Percentiles rank a stretch among this genome's conserved stretches.
These are phyloP conservation scores for Varecia variegata DNA, from an alignment of 2,797 vertebrate species.

Conservation along the genomic window DNA sequence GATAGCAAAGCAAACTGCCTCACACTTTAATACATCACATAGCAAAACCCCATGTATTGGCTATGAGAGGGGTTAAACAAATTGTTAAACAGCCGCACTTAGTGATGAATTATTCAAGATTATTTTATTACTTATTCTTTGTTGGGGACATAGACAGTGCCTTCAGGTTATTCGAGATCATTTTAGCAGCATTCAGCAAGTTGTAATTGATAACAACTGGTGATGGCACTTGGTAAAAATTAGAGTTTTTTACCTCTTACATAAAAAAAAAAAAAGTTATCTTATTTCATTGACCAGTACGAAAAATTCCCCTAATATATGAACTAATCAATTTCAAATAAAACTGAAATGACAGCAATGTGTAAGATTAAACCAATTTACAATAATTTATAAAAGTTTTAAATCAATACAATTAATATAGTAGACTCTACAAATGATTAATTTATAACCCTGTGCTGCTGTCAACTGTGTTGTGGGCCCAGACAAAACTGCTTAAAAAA, in stretches of 20 bases:
- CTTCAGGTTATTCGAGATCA: background rate
- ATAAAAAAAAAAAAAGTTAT: background rate
- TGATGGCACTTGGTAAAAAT: background rate
- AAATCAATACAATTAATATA: background rate
- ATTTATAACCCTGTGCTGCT: background rate
- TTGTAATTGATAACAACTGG: background rate
- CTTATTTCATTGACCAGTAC: background rate
- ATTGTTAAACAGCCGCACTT: background rate
- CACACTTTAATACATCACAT: rapidly evolving
- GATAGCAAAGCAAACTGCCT: background rate
- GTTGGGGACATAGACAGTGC: background rate
- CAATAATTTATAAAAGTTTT: background rate
- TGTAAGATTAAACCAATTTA: background rate
- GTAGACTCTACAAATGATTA: background rate
- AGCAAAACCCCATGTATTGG: rapidly evolving
- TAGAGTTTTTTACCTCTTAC: background rate
- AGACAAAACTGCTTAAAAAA: background rate
- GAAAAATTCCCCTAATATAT: background rate
- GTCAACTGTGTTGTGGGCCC: background rate
- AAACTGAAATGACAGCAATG: background rate
- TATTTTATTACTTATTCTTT: background rate
- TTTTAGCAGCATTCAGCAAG: background rate
- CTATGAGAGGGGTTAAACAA: too few relatives aligned
- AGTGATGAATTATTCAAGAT: background rate
- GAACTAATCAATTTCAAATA: background rate